A percentile compares a stretch with the other conserved stretches of the same genome.
phyloP scores from a whole-genome alignment of 2,113 vertebrate genomes.

The Leucoraja erinaceus region DNA sequence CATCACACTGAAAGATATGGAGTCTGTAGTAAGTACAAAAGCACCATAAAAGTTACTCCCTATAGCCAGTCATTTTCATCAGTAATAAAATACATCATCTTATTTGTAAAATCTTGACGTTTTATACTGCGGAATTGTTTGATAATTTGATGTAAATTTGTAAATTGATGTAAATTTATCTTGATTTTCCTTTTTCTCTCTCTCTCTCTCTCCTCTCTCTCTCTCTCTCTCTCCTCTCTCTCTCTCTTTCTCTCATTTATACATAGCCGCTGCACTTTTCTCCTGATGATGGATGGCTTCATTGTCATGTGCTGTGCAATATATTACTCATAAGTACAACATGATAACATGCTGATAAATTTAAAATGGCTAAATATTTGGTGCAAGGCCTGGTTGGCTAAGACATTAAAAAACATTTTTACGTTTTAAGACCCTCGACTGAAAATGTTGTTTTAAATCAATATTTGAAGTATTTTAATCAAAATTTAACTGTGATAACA shows the following conservation, averaged over 20 bases:
- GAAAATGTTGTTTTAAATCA: neutral
- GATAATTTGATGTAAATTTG: neutral
- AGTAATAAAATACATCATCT: too few relatives aligned
- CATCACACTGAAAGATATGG: constrained; percentile 93
- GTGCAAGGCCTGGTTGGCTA: neutral
- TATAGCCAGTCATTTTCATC: neutral
- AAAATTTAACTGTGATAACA: neutral
- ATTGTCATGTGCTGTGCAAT: neutral
- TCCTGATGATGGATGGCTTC: neutral
- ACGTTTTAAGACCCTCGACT: neutral
- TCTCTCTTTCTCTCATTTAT: neutral
- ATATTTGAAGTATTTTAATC: neutral
- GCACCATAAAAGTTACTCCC: neutral
- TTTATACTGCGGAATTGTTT: neutral
- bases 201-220: too few relatives aligned
- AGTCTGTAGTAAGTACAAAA: constrained; percentile 80
- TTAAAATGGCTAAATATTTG: neutral
- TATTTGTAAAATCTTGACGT: too few relatives aligned
- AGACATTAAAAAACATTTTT: neutral
- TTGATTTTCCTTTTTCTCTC: neutral
- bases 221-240: too few relatives aligned
- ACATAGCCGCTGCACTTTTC: neutral
- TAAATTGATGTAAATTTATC: neutral
- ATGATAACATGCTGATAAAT: neutral
- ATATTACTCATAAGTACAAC: too few relatives aligned